Evolutionary conservation across 2,113 vertebrate genomes (phyloP), one percentile per base, ranked within the genome.

Genomic region (Coryphaenoides rupestris): DNA sequence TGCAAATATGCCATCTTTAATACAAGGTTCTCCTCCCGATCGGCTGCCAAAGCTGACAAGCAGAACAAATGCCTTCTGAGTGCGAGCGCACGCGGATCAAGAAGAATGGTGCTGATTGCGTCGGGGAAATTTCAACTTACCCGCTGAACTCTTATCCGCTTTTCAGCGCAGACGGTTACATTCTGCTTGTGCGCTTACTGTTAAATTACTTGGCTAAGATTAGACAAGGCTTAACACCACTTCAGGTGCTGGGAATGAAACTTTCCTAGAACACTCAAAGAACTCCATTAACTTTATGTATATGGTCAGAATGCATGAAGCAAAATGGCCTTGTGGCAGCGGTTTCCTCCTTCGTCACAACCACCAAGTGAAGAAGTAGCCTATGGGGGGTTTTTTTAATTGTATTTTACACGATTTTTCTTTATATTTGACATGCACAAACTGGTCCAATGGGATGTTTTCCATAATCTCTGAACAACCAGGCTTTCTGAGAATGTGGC

Each of bases 191-290:
- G 73, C 70, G 21, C 75, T 69, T 71, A 58, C 82, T 82, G 81
- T 74, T 77, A 84, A 86, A 86, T 84, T 79, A 82, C 66, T 82
- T 72, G 67, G 76, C 76, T 82, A 60, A 84, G 84, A 79, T 86
- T 82, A 86, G 70, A 78, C 71, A 13, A 62, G 70, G 73, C 68
- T 86, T 78, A 81, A 60, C 58, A 40, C 21, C 28, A 13, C 16
- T 17, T 45, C 58, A 45, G 17, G 28, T 16, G 2, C 6, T 21
- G 59, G 61, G 63, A 62, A 67, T 26, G 56, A 81, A 80, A 73
- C 40, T 76, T 79, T 68, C 19, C 33, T 22, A 21, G 21, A 28
- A 72, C 73, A 80, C 21, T 75, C 70, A 60, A 78, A 73, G 58
- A 76, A 80, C 65, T 65, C 68, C 60, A 33, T 21, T 4, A n/a